Conservation (phyloP, 2,113 vertebrate species). For the Neoarius graeffei region DNA sequence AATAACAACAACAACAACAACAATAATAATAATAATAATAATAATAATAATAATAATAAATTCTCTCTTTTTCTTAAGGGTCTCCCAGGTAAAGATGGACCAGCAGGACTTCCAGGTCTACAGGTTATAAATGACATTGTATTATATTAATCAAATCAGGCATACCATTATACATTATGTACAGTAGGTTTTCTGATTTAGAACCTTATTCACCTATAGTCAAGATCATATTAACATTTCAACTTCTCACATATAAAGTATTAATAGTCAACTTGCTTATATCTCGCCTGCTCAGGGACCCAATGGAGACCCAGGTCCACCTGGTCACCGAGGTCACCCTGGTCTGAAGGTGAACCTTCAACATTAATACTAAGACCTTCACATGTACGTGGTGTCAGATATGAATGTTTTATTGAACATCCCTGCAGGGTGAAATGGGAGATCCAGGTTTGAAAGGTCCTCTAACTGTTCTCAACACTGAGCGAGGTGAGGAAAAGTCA, state of each 20-base stretch:
- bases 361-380: neutral
- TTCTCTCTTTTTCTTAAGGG: conserved; percentile 21
- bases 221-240: neutral
- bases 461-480: neutral
- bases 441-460: conserved; percentile 34
- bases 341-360: conserved; percentile 29
- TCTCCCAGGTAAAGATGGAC: conserved; percentile 45
- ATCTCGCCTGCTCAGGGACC: conserved; percentile 26
- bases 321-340: conserved; percentile 9
- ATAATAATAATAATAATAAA: too few species aligned
- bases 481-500: neutral
- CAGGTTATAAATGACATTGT: neutral
- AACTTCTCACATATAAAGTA: neutral
- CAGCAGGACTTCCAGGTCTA: conserved; percentile 18
- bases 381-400: neutral
- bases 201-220: neutral
- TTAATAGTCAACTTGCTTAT: neutral
- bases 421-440: conserved; percentile 30
- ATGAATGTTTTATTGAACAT: neutral
- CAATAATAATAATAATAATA: too few species aligned
- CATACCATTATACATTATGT: neutral
- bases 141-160: neutral
- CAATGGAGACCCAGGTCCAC: conserved; percentile 30
- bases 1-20: too few species aligned
- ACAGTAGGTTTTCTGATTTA: neutral